Evolutionary conservation across 2,113 vertebrate genomes (phyloP).

Genomic region (Coreoperca whiteheadi): DNA sequence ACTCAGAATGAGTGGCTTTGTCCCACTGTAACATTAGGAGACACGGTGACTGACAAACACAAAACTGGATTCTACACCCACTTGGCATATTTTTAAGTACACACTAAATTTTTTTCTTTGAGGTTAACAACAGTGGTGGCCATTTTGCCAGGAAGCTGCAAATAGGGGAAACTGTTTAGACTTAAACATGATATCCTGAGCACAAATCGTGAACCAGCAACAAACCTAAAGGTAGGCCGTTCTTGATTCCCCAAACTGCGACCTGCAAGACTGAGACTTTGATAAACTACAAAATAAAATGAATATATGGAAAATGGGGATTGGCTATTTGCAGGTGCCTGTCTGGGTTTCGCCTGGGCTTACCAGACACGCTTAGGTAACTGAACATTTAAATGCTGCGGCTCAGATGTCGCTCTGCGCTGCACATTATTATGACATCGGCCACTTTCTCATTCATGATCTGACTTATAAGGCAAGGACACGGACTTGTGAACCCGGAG

Average conservation of each 20-base stretch:
- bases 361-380: constrained; percentile 53
- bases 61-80: background rate
- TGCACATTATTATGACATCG: constrained; percentile 69
- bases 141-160: constrained; percentile 24
- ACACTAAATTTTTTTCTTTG: background rate
- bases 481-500: constrained; percentile 58
- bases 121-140: background rate
- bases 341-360: constrained; percentile 40
- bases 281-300: constrained; percentile 14
- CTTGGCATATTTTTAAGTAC: background rate
- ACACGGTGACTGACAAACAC: background rate
- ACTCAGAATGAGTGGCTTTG: background rate
- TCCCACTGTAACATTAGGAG: background rate
- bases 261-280: background rate
- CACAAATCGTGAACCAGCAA: constrained; percentile 29
- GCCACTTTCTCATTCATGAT: constrained; percentile 77
- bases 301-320: constrained; percentile 13
- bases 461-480: constrained; percentile 79
- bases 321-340: constrained; percentile 51
- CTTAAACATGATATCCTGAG: constrained; percentile 41
- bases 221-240: constrained; percentile 17
- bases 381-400: constrained; percentile 18
- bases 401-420: constrained; percentile 55
- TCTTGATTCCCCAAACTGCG: background rate
- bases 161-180: constrained; percentile 63